Conservation (phyloP, 2,113 vertebrate genomes). For the Anarhynchus alexandrinus region DNA sequence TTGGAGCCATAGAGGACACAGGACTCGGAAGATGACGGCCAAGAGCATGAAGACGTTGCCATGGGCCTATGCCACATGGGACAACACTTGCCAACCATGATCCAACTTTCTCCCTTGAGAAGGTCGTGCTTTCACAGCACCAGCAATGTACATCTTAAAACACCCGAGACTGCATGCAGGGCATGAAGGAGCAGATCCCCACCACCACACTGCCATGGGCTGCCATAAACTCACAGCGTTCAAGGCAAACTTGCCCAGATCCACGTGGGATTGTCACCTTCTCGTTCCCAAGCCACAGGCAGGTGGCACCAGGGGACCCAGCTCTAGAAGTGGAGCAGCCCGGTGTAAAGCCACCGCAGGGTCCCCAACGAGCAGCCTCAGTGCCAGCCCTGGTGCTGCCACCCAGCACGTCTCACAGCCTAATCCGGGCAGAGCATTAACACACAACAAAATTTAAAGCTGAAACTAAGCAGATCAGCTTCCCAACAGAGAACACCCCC, state of each 20-base stretch:
- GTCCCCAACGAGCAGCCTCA: neutral
- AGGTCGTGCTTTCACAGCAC: neutral
- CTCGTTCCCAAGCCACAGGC: neutral
- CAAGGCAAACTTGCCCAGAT: neutral
- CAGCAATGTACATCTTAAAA: fast-evolving
- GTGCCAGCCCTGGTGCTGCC: neutral
- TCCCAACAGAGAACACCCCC: neutral
- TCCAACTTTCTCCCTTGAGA: neutral
- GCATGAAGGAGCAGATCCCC: neutral
- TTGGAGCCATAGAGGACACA: neutral
- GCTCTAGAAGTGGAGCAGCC: neutral
- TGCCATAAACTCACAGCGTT: neutral
- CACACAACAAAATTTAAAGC: neutral
- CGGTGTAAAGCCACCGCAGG: fast-evolving
- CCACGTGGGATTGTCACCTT: fast-evolving
- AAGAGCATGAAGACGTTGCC: neutral
- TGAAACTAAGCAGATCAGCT: neutral
- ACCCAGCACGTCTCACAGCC: neutral
- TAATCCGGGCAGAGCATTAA: neutral
- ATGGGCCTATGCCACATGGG: neutral
- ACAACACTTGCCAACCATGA: neutral
- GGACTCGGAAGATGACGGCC: neutral
- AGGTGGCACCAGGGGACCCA: too few species aligned
- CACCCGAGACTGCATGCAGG: neutral
- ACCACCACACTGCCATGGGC: fast-evolving